Percentiles rank a stretch among this genome's conserved stretches.
Conservation (phyloP, 2,113 vertebrate species). For the Malurus cyaneus region DNA sequence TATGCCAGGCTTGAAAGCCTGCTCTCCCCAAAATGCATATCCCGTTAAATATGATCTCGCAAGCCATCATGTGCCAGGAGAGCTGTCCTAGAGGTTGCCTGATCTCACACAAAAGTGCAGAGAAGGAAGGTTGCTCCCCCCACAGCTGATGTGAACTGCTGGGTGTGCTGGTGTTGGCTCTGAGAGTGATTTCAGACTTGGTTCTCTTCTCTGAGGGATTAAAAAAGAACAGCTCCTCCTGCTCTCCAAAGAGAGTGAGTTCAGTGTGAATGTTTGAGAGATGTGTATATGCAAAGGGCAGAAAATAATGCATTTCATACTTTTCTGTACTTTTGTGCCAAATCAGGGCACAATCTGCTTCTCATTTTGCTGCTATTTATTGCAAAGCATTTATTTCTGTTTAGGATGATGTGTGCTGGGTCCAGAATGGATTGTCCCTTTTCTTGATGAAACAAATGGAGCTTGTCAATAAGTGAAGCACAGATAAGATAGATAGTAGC, state of each 20-base stretch:
- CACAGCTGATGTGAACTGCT: not conserved
- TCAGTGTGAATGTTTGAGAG: not conserved
- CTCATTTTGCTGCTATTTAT: not conserved
- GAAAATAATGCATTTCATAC: not conserved
- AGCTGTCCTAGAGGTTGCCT: not conserved
- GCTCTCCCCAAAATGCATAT: not conserved
- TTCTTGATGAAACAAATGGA: conserved; percentile 32
- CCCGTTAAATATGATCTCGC: not conserved
- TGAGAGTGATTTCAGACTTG: not conserved
- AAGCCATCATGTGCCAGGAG: not conserved
- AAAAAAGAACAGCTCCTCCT: not conserved
- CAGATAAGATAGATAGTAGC: conserved; percentile 36
- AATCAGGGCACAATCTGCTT: not conserved
- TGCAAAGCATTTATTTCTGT: not conserved
- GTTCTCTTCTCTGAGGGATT: not conserved
- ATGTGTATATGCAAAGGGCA: not conserved
- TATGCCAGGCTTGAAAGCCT: not conserved
- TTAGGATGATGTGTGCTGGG: not conserved
- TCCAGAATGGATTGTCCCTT: conserved; percentile 1
- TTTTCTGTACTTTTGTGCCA: not conserved
- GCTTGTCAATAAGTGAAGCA: conserved; percentile 33
- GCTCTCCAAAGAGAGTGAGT: not conserved
- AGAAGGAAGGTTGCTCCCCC: not conserved
- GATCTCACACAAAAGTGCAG: not conserved
- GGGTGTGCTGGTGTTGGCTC: not conserved